Base-by-base conservation (phyloP, 2,888 invertebrate species). In the Melanophora roralis region DNA sequence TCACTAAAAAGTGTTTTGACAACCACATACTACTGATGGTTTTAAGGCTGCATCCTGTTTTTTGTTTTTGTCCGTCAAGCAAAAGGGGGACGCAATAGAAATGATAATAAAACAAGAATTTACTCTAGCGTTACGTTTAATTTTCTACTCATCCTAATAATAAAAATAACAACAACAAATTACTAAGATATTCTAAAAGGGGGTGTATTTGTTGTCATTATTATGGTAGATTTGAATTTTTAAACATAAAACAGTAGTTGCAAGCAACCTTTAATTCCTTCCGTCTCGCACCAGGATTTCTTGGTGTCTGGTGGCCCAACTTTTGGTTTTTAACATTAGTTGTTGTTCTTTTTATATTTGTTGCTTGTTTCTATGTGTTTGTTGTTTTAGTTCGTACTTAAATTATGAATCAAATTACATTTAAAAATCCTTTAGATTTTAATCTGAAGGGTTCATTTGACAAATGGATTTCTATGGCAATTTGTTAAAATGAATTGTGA, bases 381-480 rank as follows among this genome's bases (percentile, higher is more conserved):
- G 76, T 78, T 82, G 78, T 69, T 81, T 72, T 74, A 57, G 34
- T 47, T n/a, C 32, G 68, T 83, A 67, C 67, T 76, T 79, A 78
- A 81, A 79, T 84, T 84, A 85, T 88, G 88, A 86, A 87, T 88
- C 88, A 88, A 88, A 88, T 88, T 88, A 88, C 88, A 86, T 84
- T 88, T 88, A 86, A 88, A 87, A 88, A 85, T 87, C 88, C 87
- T 88, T 86, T 80, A 76, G 87, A 88, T 87, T 87, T 85, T 87
- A 86, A 86, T 86, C 87, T 86, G 86, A 81, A 87, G 86, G 87
- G 87, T 87, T 86, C 85, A 27, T 71, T 76, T 88, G 87, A 88
- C 88, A 88, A 88, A 87, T 87, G 88, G 88, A 88, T 88, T 88
- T 85, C 83, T 83, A 85, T 88, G 87, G 87, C 87, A 88, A 86